These are phyloP conservation scores for Dendrocopos noguchii DNA, from an alignment of 2,113 vertebrate genomes.

Conservation along the genomic window DNA sequence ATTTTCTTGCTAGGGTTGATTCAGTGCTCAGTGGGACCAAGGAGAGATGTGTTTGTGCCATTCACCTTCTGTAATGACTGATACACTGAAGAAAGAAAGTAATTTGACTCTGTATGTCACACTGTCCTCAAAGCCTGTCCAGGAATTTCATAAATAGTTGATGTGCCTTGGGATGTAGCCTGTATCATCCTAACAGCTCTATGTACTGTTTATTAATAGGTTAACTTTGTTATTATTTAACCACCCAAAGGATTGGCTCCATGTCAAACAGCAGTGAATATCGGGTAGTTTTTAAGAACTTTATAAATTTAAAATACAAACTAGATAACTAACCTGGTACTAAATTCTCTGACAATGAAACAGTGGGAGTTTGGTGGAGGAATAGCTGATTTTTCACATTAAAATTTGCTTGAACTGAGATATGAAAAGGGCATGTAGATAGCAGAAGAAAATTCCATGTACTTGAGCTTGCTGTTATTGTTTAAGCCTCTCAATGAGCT, in stretches of 20 bases:
- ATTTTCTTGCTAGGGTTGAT: not conserved
- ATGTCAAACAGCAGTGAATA: not conserved
- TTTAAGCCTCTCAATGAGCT: not conserved
- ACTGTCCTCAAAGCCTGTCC: not conserved
- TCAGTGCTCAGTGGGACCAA: not conserved
- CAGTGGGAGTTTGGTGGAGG: not conserved
- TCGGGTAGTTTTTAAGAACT: not conserved
- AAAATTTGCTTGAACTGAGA: not conserved
- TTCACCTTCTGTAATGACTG: not conserved
- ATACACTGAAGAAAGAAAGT: not conserved
- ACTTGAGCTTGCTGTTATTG: not conserved
- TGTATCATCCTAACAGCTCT: not conserved
- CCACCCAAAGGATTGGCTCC: not conserved
- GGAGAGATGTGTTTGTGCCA: not conserved
- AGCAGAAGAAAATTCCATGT: not conserved
- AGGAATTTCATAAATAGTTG: not conserved
- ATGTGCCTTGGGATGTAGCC: not conserved
- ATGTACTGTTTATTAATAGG: not conserved
- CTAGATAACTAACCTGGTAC: not conserved
- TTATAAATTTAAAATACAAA: not conserved
- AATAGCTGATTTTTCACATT: not conserved
- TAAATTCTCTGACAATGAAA: not conserved
- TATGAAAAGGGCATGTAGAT: not conserved
- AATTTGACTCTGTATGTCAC: not conserved
- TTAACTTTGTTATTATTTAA: not conserved